Base-by-base conservation (phyloP, 2,888 invertebrate genomes). In the Drosophila yooni region DNA sequence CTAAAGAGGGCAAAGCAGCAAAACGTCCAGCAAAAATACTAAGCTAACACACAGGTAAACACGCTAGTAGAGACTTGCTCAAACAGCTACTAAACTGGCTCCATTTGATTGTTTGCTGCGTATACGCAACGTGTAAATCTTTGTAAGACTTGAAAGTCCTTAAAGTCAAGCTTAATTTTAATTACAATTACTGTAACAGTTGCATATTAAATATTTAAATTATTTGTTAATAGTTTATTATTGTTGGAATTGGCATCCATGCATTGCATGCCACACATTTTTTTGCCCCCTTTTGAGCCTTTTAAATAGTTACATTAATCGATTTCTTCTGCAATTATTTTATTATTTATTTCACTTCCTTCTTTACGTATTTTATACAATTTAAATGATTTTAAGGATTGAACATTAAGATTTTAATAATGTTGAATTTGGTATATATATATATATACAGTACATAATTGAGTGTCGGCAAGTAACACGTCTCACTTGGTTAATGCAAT, bases 401-500 rank as follows among this genome's bases (percentile, higher is more conserved):
- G 34, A 34, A 13, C 11, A 34, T 34, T 13, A 2, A 13, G 34
- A 1, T 8, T 8, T 38, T 8, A 3, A 38, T n/a, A 38, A 38
- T 18, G 7, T 18, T 38, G 0, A 18, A 38, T 18, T 18, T 38
- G 1, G 8, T 38, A 15, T 36, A 13, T 36, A 34, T 36, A 13
- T 36, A 34, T 34, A 5, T 36, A 15, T 33, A 11, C 7, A 3
- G 21, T n/a, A n/a, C 13, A 43, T 13, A 43, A 21, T 21, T 6
- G 13, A 3, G 21, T 21, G 21, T 21, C 43, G 11, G 6, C 0
- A 25, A 56, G 13, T n/a, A 13, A 27, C 18, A 36, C 3, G 7
- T n/a, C 4, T 3, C n/a, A 6, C 11, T n/a, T 77, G 21, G 63
- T 80, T 64, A 88, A 80, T 84, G 78, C 85, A 78, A 71, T 78